Evolutionary conservation across 2,888 invertebrate species (phyloP), one percentile per base, ranked within the genome.

Genomic region (Automeris io): DNA sequence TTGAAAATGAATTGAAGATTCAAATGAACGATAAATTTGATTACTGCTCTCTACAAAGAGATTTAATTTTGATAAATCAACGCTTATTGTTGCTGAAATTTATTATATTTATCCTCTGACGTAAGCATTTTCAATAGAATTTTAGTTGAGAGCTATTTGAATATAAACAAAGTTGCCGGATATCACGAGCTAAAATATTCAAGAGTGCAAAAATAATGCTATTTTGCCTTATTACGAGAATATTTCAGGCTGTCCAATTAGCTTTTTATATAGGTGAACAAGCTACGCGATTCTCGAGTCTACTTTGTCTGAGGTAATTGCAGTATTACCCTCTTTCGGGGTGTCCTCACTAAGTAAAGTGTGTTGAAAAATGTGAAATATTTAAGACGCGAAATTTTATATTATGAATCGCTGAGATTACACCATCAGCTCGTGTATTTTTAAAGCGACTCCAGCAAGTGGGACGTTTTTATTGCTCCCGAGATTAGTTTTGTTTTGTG

Each of bases 401-500:
- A 83, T 82, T 80, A 83, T 80, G 76, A 66, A 74, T 73, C 61
- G 70, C 71, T 54, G 78, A 80, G 85, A 83, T 83, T 82, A 83
- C 83, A 81, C 83, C 83, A 82, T 77, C 72, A 57, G 54, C 68
- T 77, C 82, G 75, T 86, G 70, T 76, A 82, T 83, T 77, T 82
- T 82, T 77, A 77, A 81, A 70, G 68, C 70, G 62, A 57, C 64
- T 63, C 64, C 56, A 59, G 70, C 76, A 74, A 77, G 72, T 75
- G 77, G 77, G 81, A 81, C 78, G 75, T 78, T 85, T 86, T 86
- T 86, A 85, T 83, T 81, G 77, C 82, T 75, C 61, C 70, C 59
- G 62, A 64, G 82, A 86, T 86, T 83, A 85, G 83, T 82, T 83
- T 85, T 83, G 83, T 86, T 82, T 76, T 76, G 74, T 70, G 75